These are phyloP conservation scores for human DNA, from an alignment of 2,113 vertebrate genomes.

Conservation along the genomic window GRCh38 chr5:120435501-120436000, in stretches of 20 bases:
- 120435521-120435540: background rate
- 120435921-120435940: background rate
- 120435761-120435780: slow-evolving; percentile 3
- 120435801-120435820: background rate
- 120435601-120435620: slow-evolving; percentile 37
- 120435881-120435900: background rate
- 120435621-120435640: background rate
- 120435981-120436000: background rate
- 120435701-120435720: slow-evolving; percentile 34
- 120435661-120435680: slow-evolving; percentile 32
- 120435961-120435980: background rate
- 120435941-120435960: background rate
- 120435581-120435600: background rate
- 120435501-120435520: background rate
- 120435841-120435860: background rate
- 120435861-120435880: background rate
- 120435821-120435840: background rate
- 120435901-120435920: background rate
- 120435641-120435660: background rate
- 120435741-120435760: background rate
- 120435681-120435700: background rate
- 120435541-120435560: background rate
- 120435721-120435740: background rate
- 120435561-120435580: background rate
- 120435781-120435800: background rate